Conservation (phyloP, 2,797 vertebrate species). For the Catostomus latipinnis region DNA sequence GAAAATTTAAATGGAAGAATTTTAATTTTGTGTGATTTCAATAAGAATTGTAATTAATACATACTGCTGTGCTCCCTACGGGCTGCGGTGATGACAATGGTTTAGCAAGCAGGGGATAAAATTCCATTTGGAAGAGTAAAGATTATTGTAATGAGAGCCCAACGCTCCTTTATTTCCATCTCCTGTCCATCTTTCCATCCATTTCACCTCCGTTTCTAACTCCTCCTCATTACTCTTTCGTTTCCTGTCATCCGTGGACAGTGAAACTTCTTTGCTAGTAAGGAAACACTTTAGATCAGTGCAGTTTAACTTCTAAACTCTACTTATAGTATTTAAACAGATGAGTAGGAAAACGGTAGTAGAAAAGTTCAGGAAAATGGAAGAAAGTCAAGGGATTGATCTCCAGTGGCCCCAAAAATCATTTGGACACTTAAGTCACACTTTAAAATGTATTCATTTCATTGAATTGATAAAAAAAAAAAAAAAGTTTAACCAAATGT, state of each 20-base stretch:
- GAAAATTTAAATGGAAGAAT: conserved; percentile 61
- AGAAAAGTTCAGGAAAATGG: no score
- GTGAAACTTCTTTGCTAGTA: background rate
- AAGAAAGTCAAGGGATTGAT: no score
- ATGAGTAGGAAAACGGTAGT: no score
- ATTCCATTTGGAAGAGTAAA: conserved; percentile 52
- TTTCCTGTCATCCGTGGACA: conserved; percentile 17
- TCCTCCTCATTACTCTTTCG: conserved; percentile 22
- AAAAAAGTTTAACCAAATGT: no score
- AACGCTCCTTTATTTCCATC: conserved; percentile 21
- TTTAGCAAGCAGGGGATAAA: conserved; percentile 34
- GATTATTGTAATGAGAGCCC: conserved; percentile 53
- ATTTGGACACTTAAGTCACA: no score
- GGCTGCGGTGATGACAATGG: conserved; percentile 40
- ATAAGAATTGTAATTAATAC: conserved; percentile 60
- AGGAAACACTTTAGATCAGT: background rate
- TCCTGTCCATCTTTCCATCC: conserved; percentile 23
- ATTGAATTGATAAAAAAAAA: no score
- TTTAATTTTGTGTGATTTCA: conserved; percentile 63
- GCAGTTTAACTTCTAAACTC: no score
- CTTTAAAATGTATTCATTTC: no score
- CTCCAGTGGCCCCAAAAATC: no score
- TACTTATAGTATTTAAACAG: no score
- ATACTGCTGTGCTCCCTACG: conserved; percentile 42
- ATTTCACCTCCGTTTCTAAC: conserved; percentile 23